A percentile compares a stretch with the other conserved stretches of the same genome.
phyloP scores from a whole-genome alignment of 2,113 vertebrate genomes.

The Myotis lucifugus region DNA sequence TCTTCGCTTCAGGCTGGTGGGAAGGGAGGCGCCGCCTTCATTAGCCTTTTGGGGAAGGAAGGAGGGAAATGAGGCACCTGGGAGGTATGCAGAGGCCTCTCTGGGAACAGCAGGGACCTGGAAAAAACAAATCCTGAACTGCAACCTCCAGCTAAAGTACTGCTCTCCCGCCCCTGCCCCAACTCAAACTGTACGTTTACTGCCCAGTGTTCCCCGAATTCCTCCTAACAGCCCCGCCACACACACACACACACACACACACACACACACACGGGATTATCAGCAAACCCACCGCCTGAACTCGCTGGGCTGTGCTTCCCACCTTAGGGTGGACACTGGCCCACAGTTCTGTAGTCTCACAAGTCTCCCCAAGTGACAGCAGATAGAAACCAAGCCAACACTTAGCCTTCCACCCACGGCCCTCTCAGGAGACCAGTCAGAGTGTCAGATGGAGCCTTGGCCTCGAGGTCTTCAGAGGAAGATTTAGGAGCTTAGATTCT shows the following conservation, averaged over 20 bases:
- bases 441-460: background rate
- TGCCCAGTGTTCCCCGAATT: background rate
- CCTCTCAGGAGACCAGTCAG: background rate
- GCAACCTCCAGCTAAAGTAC: background rate
- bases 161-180: background rate
- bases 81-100: background rate
- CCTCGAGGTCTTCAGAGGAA: background rate
- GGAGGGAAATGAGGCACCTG: background rate
- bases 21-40: background rate
- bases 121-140: background rate
- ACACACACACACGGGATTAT: background rate
- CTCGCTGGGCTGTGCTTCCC: background rate
- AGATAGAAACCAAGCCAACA: background rate
- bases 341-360: too few relatives aligned
- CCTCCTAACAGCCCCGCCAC: background rate
- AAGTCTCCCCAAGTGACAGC: background rate
- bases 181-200: background rate
- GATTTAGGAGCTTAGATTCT: constrained; percentile 15
- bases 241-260: too few relatives aligned
- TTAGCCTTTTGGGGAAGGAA: background rate
- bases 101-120: background rate
- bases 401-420: background rate
- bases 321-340: background rate
- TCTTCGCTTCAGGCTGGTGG: background rate
- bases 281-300: background rate